Base-by-base conservation (phyloP, 2,797 vertebrate species). In the Bradypus variegatus region DNA sequence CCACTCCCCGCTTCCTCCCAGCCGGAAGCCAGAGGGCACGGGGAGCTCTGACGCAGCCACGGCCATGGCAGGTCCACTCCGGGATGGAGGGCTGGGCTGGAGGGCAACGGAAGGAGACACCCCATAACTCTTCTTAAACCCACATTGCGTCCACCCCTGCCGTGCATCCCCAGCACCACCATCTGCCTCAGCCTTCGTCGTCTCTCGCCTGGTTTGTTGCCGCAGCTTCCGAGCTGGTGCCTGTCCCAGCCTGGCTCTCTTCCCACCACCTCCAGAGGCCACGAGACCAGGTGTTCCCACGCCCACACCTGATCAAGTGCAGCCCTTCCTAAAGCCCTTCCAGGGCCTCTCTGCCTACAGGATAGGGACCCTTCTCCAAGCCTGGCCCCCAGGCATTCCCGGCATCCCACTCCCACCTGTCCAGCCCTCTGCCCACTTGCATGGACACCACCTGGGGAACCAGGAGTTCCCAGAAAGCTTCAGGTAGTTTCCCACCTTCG, bases 161-260 rank as follows among this genome's bases (percentile, higher is more conserved):
- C 1, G 4, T 23, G 41, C 0, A 1, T 25, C 7, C 2, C 55
- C 36, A n/a, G n/a, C n/a, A 1, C 58, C 6, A 0, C n/a, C 8
- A 1, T 21, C 79, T 3, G 18, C 86, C 64, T 64, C 23, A 2
- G 41, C 41, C 41, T 45, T 45, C 41, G 41, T 41, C 18, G 18
- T 13, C 73, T 84, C 67, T 11, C 64, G 12, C 15, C 41, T 21
- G 23, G 41, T 5, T 33, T 73, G 45, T n/a, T 23, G 8, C 53
- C 83, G 13, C 12, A 13, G 9, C 41, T 86, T 89, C 80, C 81
- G 25, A 36, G 16, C 18, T 29, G 23, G 41, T 36, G 45, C n/a
- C 14, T 6, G 11, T 19, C 36, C 41, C 6, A 5, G 10, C 11
- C 69, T 55, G 1, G 5, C 38, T 45, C 15, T 31, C 70, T 73